Percentiles rank a stretch among this genome's conserved stretches.
These are phyloP conservation scores for Heliconius nattereri DNA, from an alignment of 1,140 invertebrate genomes.

Conservation along the genomic window DNA sequence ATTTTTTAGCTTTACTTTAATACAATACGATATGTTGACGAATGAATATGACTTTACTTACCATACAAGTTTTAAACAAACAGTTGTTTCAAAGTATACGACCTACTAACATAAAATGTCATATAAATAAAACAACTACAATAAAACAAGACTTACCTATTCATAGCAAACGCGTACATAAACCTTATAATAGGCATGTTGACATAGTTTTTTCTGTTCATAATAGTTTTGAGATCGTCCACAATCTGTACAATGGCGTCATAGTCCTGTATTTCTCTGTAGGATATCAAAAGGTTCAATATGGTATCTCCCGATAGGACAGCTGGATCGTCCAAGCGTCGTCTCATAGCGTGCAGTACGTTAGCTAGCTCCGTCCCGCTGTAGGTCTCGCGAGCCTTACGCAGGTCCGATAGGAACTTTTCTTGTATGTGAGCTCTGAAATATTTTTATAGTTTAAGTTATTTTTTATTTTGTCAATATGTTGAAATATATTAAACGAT, in stretches of 20 bases:
- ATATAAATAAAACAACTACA: background rate
- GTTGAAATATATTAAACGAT: too few relatives aligned
- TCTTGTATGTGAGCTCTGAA: conserved; percentile 97
- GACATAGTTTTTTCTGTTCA: conserved; percentile 93
- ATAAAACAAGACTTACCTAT: conserved; percentile 83
- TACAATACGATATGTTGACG: too few relatives aligned
- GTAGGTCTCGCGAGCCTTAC: conserved; percentile 94
- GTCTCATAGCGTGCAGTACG: conserved; percentile 94
- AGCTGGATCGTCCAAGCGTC: conserved; percentile 97
- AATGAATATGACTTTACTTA: too few relatives aligned
- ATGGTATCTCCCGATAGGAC: conserved; percentile 97
- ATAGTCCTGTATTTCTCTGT: conserved; percentile 97
- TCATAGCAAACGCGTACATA: conserved; percentile 98
- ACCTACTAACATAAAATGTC: background rate
- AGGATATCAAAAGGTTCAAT: conserved; percentile 94
- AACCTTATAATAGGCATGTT: conserved; percentile 95
- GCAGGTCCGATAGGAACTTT: conserved; percentile 96
- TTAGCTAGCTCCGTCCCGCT: conserved; percentile 93
- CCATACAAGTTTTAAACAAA: conserved; percentile 7
- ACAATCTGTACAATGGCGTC: conserved; percentile 99
- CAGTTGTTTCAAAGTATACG: background rate
- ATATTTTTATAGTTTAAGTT: background rate
- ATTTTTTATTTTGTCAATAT: too few relatives aligned
- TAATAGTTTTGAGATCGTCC: conserved; percentile 96
- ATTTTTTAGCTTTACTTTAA: too few relatives aligned